phyloP scores from a whole-genome alignment of 2,113 vertebrate genomes.

The Pteropus alecto region DNA sequence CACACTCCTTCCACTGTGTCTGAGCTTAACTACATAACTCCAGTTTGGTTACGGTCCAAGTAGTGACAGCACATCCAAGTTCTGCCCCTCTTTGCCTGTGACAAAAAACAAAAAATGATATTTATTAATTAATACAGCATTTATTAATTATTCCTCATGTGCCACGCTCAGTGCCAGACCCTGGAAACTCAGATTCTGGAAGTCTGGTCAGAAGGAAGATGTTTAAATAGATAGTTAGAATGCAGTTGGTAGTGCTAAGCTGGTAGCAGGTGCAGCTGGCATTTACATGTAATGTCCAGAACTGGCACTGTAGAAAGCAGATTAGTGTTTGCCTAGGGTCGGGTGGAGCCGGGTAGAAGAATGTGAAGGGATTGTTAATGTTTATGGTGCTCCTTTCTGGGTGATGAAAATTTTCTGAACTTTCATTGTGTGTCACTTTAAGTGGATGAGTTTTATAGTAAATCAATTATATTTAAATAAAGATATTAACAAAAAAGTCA shows the following conservation, averaged over 20 bases:
- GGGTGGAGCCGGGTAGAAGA: rapidly evolving
- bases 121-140: not conserved
- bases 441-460: not conserved
- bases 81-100: not conserved
- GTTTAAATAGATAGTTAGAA: not conserved
- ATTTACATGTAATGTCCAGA: not conserved
- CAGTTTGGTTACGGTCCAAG: not conserved
- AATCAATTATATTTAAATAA: not conserved
- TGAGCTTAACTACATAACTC: not conserved
- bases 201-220: not conserved
- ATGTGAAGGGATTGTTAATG: not conserved
- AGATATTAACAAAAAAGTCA: not conserved
- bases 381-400: not conserved
- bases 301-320: not conserved
- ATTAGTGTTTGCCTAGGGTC: too few species aligned
- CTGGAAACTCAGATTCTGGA: not conserved
- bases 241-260: not conserved
- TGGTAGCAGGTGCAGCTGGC: not conserved
- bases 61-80: not conserved
- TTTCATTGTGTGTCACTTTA: rapidly evolving
- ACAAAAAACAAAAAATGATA: not conserved
- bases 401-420: not conserved
- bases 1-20: not conserved
- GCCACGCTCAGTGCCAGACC: not conserved
- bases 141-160: not conserved